Percentiles rank a stretch among this genome's conserved stretches.
Evolutionary conservation across 2,797 vertebrate species (phyloP).

Genomic region (Sus cebifrons): DNA sequence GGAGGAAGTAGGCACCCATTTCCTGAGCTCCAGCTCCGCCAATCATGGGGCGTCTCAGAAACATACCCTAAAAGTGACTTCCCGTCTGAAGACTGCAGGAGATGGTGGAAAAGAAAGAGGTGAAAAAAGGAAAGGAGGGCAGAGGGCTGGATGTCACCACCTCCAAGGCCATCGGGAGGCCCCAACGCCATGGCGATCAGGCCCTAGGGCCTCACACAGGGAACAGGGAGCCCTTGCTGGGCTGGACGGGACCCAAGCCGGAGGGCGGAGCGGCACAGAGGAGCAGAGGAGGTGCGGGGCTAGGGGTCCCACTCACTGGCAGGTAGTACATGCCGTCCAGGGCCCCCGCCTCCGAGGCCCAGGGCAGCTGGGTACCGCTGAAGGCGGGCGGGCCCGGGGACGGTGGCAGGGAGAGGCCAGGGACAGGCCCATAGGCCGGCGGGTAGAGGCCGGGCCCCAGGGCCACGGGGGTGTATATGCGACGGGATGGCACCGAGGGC

Average conservation of each 20-base stretch:
- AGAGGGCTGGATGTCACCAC: slow-evolving; percentile 12
- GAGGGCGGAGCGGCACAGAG: slow-evolving; percentile 73
- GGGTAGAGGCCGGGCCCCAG: slow-evolving; percentile 90
- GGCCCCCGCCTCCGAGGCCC: slow-evolving; percentile 93
- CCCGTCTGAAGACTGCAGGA: not conserved
- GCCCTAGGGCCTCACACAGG: slow-evolving; percentile 77
- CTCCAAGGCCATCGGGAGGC: not conserved
- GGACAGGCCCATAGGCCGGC: slow-evolving; percentile 92
- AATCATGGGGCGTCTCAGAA: not conserved
- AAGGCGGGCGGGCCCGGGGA: slow-evolving; percentile 90
- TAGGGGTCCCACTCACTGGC: slow-evolving; percentile 94
- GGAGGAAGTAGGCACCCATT: slow-evolving; percentile 1
- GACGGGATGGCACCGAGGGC: slow-evolving; percentile 91
- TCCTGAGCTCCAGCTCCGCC: slow-evolving; percentile 36
- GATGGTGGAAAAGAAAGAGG: not conserved
- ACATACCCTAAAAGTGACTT: slow-evolving; percentile 48
- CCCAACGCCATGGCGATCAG: not conserved
- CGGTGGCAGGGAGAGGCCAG: slow-evolving; percentile 88
- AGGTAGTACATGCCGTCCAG: slow-evolving; percentile 96
- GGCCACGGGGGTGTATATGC: slow-evolving; percentile 92
- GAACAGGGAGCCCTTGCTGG: slow-evolving; percentile 69
- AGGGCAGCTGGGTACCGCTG: slow-evolving; percentile 89
- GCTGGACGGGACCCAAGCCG: slow-evolving; percentile 63
- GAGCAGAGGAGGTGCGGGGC: slow-evolving; percentile 91
- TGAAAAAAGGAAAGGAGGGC: not conserved